phyloP scores from a whole-genome alignment of 2,113 vertebrate species.

The Ceuthmochares aereus region DNA sequence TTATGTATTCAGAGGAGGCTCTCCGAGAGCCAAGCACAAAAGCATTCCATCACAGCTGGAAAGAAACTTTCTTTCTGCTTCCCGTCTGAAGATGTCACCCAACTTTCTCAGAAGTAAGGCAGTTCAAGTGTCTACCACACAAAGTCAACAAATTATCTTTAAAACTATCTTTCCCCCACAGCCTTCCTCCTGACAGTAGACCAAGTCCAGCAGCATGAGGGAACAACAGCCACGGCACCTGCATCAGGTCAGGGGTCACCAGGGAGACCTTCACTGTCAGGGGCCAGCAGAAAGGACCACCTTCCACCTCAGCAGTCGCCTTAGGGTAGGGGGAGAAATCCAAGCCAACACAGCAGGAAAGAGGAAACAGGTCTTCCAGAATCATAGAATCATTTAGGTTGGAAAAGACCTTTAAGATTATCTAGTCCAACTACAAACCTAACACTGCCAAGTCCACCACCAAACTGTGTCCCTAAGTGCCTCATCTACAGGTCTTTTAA shows the following conservation, averaged over 20 bases:
- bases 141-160: neutral
- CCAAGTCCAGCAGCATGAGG: neutral
- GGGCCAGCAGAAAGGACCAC: neutral
- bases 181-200: neutral
- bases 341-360: fast-evolving
- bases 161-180: neutral
- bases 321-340: neutral
- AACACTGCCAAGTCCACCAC: too few species aligned
- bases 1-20: neutral
- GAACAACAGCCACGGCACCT: neutral
- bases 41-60: neutral
- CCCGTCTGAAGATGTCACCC: neutral
- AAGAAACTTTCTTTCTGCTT: neutral
- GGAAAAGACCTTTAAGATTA: too few species aligned
- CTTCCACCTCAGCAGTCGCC: neutral
- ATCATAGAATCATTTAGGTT: too few species aligned
- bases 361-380: neutral
- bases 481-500: too few species aligned
- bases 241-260: fast-evolving
- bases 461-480: too few species aligned
- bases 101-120: neutral
- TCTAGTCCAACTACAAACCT: too few species aligned
- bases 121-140: neutral
- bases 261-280: fast-evolving
- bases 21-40: neutral